A percentile compares a stretch with the other conserved stretches of the same genome.
Evolutionary conservation across 2,797 vertebrate genomes (phyloP).

Genomic region (Syngnathus acus): DNA sequence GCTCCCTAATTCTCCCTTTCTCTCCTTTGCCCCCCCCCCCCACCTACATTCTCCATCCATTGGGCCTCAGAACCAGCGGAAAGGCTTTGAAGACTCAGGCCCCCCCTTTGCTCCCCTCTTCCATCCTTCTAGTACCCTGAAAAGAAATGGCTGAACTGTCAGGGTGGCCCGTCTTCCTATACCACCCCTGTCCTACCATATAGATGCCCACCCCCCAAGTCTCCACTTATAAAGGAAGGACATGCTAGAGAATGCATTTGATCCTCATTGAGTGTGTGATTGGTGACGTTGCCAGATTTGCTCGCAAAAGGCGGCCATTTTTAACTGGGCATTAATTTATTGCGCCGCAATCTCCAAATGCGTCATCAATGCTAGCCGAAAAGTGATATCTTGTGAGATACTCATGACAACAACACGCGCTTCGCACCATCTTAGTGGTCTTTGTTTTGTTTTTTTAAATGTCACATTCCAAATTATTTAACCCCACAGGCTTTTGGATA

Average conservation of each 20-base stretch:
- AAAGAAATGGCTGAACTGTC: constrained; percentile 61
- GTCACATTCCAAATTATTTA: not conserved
- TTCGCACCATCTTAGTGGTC: not conserved
- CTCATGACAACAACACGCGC: no score
- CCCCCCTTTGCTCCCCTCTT: constrained; percentile 44
- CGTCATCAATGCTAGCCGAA: not conserved
- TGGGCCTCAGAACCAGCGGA: constrained; percentile 62
- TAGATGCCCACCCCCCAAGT: constrained; percentile 29
- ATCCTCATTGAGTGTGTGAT: constrained; percentile 61
- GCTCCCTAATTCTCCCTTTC: constrained; percentile 73
- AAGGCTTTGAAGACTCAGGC: constrained; percentile 61
- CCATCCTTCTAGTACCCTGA: constrained; percentile 53
- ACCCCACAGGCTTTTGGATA: no score
- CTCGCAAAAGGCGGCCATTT: constrained; percentile 62
- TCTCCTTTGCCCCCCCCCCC: constrained; percentile 53
- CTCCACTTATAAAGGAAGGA: constrained; percentile 57
- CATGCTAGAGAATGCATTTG: constrained; percentile 69
- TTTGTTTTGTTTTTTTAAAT: not conserved
- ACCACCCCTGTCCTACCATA: constrained; percentile 51
- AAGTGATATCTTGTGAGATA: not conserved
- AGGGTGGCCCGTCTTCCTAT: constrained; percentile 75
- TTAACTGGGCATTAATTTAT: constrained; percentile 72
- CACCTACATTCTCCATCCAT: constrained; percentile 59
- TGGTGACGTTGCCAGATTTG: constrained; percentile 70
- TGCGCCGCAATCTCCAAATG: constrained; percentile 28